Evolutionary conservation across 1,140 invertebrate species (phyloP).

Genomic region (Drusus annulatus): DNA sequence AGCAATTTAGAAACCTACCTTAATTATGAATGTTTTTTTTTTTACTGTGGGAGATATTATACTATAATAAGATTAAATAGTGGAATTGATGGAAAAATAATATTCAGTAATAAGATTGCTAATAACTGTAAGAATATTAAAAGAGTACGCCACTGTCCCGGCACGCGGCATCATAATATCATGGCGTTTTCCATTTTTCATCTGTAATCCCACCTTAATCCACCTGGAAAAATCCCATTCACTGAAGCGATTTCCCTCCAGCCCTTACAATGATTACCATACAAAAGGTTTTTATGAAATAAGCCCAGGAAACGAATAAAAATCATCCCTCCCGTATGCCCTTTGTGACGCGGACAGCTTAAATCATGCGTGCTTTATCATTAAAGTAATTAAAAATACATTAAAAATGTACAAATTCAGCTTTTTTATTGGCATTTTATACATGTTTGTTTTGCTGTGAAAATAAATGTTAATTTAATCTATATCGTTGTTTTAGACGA

Average conservation of each 20-base stretch:
- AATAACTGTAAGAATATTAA: too few relatives aligned
- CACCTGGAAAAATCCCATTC: slow-evolving; percentile 70
- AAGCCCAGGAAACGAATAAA: slow-evolving; percentile 51
- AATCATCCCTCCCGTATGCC: slow-evolving; percentile 33
- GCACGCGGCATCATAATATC: slow-evolving; percentile 41
- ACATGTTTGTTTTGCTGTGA: too few relatives aligned
- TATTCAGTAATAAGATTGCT: too few relatives aligned
- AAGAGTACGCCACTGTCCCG: background rate
- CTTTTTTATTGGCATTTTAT: too few relatives aligned
- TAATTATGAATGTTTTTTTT: too few relatives aligned
- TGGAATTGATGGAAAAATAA: too few relatives aligned
- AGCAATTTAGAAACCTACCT: too few relatives aligned
- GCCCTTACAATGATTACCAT: slow-evolving; percentile 57
- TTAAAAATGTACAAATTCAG: background rate
- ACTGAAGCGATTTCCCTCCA: slow-evolving; percentile 63
- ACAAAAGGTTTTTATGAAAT: slow-evolving; percentile 60
- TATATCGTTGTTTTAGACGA: too few relatives aligned
- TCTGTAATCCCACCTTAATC: slow-evolving; percentile 71
- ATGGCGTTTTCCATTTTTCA: slow-evolving; percentile 59
- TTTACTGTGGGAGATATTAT: too few relatives aligned
- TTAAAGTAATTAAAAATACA: slow-evolving; percentile 30
- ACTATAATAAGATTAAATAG: too few relatives aligned
- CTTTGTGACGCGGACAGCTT: slow-evolving; percentile 35
- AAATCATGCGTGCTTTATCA: slow-evolving; percentile 36
- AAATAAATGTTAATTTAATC: too few relatives aligned